phyloP scores from a whole-genome alignment of 2,113 vertebrate genomes.

The Myodes glareolus region DNA sequence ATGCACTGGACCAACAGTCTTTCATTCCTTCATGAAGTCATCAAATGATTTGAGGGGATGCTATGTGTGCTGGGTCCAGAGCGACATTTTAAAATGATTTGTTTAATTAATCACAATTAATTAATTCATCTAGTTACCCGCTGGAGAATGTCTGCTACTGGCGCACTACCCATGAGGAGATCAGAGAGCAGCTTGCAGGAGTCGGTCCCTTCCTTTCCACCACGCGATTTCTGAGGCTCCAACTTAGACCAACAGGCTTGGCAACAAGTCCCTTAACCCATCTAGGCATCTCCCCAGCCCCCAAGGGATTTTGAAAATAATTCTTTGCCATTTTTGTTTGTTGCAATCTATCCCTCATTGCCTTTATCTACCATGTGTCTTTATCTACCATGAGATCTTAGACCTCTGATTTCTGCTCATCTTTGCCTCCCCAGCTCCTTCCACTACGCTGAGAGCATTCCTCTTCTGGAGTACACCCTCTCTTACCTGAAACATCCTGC shows the following conservation, averaged over 20 bases:
- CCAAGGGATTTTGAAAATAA: conserved; percentile 41
- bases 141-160: background rate
- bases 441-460: background rate
- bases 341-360: background rate
- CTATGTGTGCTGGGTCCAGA: background rate
- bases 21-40: conserved; percentile 1
- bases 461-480: background rate
- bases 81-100: background rate
- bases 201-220: background rate
- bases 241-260: background rate
- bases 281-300: background rate
- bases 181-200: background rate
- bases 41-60: conserved; percentile 20
- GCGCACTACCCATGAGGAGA: background rate
- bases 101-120: too few species aligned
- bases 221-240: background rate
- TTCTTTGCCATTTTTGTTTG: background rate
- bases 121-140: background rate
- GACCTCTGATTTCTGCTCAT: background rate
- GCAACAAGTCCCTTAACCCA: background rate
- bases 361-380: background rate
- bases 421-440: background rate
- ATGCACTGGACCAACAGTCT: conserved; percentile 28
- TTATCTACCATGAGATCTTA: background rate
- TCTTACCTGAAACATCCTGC: background rate